Base-by-base conservation (phyloP, 1,140 invertebrate species). In the Thaumetopoea pityocampa region DNA sequence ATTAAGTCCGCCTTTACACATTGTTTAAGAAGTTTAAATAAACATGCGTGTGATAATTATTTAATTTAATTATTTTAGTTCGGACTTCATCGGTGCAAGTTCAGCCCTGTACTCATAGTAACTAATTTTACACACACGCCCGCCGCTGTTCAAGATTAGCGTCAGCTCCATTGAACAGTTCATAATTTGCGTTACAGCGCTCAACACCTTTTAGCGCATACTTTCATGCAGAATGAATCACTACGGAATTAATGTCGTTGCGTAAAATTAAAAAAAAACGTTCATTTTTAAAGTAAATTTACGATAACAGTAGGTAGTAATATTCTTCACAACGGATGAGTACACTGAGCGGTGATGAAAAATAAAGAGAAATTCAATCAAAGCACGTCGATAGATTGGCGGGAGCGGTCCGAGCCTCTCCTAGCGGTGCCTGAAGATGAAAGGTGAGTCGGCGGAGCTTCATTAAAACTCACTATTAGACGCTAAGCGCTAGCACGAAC, bases 341-440 rank as follows among this genome's bases (percentile, higher is more conserved):
- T n/a, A n/a, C n/a, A n/a, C n/a, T n/a, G n/a, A n/a, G 56, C 45
- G 24, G 72, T 70, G 61, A 47, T 56, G 49, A 80, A 77, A 69
- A 82, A 69, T 69, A 82, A 72, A 60, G 72, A 79, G 32, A 79
- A 70, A 74, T 63, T 58, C 35, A 82, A 72, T 68, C 68, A 65
- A 51, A 72, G 53, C 43, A 36, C 52, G 37, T 47, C 35, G 19
- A 77, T 66, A 40, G 72, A 78, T 44, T 66, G 74, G 59, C 57
- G 72, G 38, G 72, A 79, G 57, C 63, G 65, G 44, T 67, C 64
- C 8, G 78, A 82, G 45, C 68, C 67, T 34, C 55, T 80, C 30
- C 54, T 77, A 30, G 52, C 67, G 4, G 70, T 78, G 62, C 72
- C 70, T 79, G 76, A 79, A 42, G 68, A 77, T 78, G 74, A 80